These are phyloP conservation scores for Sterrhoptilus dennistouni DNA, from an alignment of 2,113 vertebrate genomes.

Conservation along the genomic window DNA sequence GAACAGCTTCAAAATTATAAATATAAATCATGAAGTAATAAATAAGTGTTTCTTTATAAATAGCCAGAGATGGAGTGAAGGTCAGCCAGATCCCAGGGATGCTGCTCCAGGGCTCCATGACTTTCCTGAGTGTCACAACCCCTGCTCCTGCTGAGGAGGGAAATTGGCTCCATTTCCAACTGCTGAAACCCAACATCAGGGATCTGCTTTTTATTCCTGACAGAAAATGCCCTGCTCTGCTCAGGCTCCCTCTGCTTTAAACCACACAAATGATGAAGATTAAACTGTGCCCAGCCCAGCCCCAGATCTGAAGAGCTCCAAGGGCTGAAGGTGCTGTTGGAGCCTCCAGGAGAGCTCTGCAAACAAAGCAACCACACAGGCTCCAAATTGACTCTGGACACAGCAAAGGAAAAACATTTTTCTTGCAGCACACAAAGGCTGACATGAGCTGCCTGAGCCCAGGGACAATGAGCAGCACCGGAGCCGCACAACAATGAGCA, in stretches of 20 bases:
- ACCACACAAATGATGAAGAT: neutral
- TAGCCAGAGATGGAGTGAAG: neutral
- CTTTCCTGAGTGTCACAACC: neutral
- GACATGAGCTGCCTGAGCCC: slow-evolving; percentile 2
- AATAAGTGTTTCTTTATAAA: neutral
- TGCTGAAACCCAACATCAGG: neutral
- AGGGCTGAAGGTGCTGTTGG: neutral
- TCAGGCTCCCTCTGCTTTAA: neutral
- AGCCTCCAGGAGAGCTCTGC: neutral
- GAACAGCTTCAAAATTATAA: neutral
- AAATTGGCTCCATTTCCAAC: neutral
- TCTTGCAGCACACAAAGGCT: slow-evolving; percentile 55
- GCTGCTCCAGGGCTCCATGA: neutral
- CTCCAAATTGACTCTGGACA: neutral
- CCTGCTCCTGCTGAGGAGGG: neutral
- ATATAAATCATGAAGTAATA: neutral
- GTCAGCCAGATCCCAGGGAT: neutral
- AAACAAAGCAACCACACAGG: neutral
- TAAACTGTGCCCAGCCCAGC: neutral
- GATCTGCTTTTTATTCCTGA: neutral
- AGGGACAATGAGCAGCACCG: slow-evolving; percentile 38
- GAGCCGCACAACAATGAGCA: slow-evolving; percentile 19
- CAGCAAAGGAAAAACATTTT: slow-evolving; percentile 12
- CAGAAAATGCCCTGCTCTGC: neutral
- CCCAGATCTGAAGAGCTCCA: neutral